Evolutionary conservation across 2,888 invertebrate genomes (phyloP).

Genomic region (Cynaeus angustus): DNA sequence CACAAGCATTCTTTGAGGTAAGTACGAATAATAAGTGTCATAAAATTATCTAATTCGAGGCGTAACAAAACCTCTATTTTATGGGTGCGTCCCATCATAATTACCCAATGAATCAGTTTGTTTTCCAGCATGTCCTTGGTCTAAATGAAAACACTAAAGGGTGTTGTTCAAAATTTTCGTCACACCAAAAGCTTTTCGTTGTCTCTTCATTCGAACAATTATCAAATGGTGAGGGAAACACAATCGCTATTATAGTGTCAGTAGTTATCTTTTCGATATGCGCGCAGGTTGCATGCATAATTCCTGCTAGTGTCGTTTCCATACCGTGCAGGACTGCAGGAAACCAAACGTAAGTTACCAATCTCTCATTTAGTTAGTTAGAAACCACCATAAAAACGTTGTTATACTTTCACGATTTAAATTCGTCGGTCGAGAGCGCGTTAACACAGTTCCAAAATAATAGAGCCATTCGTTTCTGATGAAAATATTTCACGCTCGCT

Average conservation of each 20-base stretch:
- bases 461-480: not conserved
- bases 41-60: constrained; percentile 23
- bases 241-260: constrained; percentile 35
- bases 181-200: constrained; percentile 23
- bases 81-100: constrained; percentile 18
- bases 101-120: constrained; percentile 26
- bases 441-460: not conserved
- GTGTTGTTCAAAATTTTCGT: constrained; percentile 1
- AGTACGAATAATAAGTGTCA: not conserved
- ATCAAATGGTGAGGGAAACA: constrained; percentile 35
- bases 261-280: constrained; percentile 38
- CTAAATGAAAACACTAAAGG: constrained; percentile 5
- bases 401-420: not conserved
- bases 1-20: not conserved
- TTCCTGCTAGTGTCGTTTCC: not conserved
- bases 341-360: not conserved
- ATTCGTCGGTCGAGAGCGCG: not conserved
- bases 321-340: not conserved
- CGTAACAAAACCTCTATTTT: constrained; percentile 14
- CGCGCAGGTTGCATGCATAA: constrained; percentile 35
- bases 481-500: constrained; percentile 30
- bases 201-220: constrained; percentile 18
- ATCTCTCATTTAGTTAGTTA: not conserved
- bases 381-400: no score
- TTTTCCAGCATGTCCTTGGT: constrained; percentile 7